These are phyloP conservation scores for Antechinus stuartii DNA, from an alignment of 2,113 vertebrate species.

Conservation along the genomic window DNA sequence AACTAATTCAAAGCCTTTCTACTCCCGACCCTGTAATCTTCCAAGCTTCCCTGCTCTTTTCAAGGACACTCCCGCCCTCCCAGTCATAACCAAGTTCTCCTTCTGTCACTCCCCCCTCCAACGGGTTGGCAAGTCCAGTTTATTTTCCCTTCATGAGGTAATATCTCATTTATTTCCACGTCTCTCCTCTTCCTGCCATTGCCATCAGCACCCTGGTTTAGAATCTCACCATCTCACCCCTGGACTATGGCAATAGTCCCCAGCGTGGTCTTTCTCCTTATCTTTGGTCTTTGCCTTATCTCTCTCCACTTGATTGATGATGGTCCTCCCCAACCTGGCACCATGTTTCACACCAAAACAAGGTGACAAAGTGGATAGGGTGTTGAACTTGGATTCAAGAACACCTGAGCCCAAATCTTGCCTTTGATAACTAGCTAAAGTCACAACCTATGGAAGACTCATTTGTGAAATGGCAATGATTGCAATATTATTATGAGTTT, in stretches of 20 bases:
- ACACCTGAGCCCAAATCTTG: not conserved
- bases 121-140: not conserved
- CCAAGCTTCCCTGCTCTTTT: not conserved
- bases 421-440: not conserved
- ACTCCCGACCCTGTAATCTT: not conserved
- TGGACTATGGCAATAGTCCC: not conserved
- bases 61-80: not conserved
- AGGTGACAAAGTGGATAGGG: too few relatives aligned
- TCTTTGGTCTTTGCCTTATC: too few relatives aligned
- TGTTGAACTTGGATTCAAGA: not conserved
- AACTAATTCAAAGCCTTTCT: not conserved
- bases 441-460: not conserved
- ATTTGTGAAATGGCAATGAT: slow-evolving; percentile 5
- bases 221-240: not conserved
- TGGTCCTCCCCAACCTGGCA: not conserved
- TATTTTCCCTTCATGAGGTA: not conserved
- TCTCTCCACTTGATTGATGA: not conserved
- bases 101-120: not conserved
- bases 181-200: not conserved
- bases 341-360: not conserved
- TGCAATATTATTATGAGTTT: slow-evolving; percentile 29
- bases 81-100: not conserved
- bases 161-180: not conserved
- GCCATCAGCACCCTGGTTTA: too few relatives aligned
- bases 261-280: not conserved